Base-by-base conservation (phyloP, 2,797 vertebrate genomes). In the Myioborus miniatus region DNA sequence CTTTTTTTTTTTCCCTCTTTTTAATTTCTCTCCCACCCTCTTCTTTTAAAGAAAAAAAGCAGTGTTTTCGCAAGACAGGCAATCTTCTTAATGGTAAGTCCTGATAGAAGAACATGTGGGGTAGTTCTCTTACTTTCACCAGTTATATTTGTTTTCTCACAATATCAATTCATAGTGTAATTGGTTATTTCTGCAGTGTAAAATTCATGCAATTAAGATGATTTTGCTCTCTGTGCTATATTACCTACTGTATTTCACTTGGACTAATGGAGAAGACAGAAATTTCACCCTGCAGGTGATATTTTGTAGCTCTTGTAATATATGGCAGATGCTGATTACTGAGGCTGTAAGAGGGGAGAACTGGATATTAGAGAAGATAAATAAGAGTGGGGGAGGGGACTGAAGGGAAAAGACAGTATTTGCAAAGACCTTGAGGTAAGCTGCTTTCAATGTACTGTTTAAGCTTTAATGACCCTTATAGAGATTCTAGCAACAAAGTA, bases 391-490 rank as follows among this genome's bases (percentile, higher is more conserved):
- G 27, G 46, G 9, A 62, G 67, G 49, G 44, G 29, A 41, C 30
- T 29, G 53, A n/a, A 62, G 47, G 37, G 11, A 34, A 62, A 50
- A 69, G 41, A 44, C 22, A n/a, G 44, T 74, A 50, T 92, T 93
- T 87, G 41, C 27, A 83, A 68, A 63, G 36, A 76, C 68, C 29
- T 78, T 0, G 1, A 53, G 55, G n/a, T n/a, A 34, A 63, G 59
- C 23, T 69, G 47, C 70, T 93, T 60, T 92, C 63, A n/a, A 2
- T 46, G 21, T 82, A 20, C 62, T 94, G 23, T 86, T 95, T 89
- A 94, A 94, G 50, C 32, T 94, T 93, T 95, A 92, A 91, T 95
- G 47, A 91, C 41, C n/a, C 60, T 72, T 71, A 60, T 19, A 55
- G 34, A 77, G 67, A 52, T 87, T 64, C 93, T 89, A 56, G 52